phyloP scores from a whole-genome alignment of 2,888 invertebrate genomes.

The Caenorhabditis plicata region DNA sequence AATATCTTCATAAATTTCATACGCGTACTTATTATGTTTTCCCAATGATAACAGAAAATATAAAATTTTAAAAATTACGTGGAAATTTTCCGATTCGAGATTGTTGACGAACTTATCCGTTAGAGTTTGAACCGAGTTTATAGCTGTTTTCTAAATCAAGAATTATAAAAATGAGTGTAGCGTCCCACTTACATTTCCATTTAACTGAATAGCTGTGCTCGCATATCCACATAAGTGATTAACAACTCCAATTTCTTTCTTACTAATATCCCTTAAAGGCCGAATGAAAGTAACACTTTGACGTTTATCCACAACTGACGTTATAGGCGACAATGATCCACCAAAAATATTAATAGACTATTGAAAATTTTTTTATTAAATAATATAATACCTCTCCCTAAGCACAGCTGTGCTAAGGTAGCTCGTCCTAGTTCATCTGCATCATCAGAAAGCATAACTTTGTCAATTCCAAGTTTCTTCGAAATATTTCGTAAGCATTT shows the following conservation, averaged over 20 bases:
- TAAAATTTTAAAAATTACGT: constrained; percentile 10
- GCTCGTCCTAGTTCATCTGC: constrained; percentile 41
- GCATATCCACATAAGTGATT: constrained; percentile 32
- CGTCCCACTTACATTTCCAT: neutral
- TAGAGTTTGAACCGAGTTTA: constrained; percentile 33
- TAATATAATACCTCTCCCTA: constrained; percentile 41
- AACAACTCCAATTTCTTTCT: constrained; percentile 40
- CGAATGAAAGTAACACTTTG: constrained; percentile 31
- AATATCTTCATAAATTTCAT: too few species aligned
- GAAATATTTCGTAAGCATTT: constrained; percentile 16
- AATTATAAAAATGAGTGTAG: too few species aligned
- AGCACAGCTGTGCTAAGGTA: constrained; percentile 42
- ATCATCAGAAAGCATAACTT: constrained; percentile 43
- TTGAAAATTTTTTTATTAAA: neutral
- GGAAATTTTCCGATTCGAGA: constrained; percentile 41
- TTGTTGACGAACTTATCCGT: constrained; percentile 35
- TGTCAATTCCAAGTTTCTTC: constrained; percentile 6
- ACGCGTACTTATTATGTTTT: too few species aligned
- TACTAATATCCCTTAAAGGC: constrained; percentile 43
- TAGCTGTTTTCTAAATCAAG: constrained; percentile 1
- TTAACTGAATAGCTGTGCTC: constrained; percentile 15
- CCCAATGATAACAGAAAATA: too few species aligned
- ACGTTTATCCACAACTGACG: constrained; percentile 41
- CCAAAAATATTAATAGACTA: too few species aligned
- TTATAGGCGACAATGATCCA: too few species aligned